Conservation (phyloP, 2,113 vertebrate genomes). For the Malurus cyaneus region DNA sequence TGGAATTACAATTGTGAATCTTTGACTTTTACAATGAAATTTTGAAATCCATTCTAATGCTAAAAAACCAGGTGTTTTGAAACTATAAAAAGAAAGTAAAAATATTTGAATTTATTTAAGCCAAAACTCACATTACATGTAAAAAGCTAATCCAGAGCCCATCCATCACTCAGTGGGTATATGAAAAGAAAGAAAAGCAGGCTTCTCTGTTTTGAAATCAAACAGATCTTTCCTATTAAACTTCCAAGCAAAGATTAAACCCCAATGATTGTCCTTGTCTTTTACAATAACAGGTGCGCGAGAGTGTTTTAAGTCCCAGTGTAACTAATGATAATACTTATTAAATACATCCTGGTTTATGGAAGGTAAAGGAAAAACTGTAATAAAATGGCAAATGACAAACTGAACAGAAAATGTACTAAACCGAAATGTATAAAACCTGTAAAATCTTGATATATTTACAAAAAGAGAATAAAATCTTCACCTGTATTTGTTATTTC, state of each 20-base stretch:
- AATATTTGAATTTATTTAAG: background rate
- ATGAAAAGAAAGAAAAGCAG: background rate
- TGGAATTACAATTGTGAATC: conserved; percentile 56
- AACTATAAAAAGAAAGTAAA: background rate
- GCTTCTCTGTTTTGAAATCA: background rate
- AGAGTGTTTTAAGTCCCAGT: too few species aligned
- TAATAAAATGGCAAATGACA: too few species aligned
- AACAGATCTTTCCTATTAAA: background rate
- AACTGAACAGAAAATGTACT: too few species aligned
- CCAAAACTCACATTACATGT: background rate
- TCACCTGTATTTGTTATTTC: too few species aligned
- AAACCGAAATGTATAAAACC: too few species aligned
- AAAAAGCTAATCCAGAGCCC: background rate
- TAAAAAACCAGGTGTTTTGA: background rate
- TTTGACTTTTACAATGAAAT: background rate
- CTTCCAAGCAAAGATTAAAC: background rate
- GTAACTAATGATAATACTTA: too few species aligned
- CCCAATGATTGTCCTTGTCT: background rate
- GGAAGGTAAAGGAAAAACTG: too few species aligned
- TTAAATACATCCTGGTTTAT: too few species aligned
- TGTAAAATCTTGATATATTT: too few species aligned
- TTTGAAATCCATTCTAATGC: background rate
- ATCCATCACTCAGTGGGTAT: background rate
- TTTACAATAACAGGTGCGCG: background rate
- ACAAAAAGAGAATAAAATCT: too few species aligned